These are phyloP conservation scores for Diprion similis DNA, from an alignment of 1,140 invertebrate species.

Conservation along the genomic window DNA sequence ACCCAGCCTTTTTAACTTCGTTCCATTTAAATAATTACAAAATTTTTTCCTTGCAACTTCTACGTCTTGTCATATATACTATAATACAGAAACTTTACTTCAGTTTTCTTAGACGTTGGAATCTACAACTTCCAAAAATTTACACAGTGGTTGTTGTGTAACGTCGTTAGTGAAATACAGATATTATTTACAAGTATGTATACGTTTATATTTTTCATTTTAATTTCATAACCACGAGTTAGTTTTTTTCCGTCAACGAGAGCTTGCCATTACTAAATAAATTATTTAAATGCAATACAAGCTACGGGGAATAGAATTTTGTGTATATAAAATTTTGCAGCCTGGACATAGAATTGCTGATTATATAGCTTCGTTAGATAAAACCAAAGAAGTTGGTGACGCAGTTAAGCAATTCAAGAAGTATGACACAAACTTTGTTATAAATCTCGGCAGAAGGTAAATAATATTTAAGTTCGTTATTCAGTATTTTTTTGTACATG, in stretches of 20 bases:
- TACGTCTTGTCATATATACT: constrained; percentile 57
- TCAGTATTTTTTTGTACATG: background rate
- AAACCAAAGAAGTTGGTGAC: too few species aligned
- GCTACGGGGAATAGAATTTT: background rate
- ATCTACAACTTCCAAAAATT: constrained; percentile 47
- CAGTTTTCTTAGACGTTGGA: constrained; percentile 41
- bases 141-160: constrained; percentile 46
- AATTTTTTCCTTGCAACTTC: constrained; percentile 54
- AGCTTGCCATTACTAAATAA: background rate
- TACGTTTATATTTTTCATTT: constrained; percentile 14
- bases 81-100: constrained; percentile 55
- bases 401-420: background rate
- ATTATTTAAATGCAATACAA: constrained; percentile 4
- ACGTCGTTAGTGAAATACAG: constrained; percentile 56
- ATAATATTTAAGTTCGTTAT: background rate
- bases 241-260: background rate
- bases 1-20: constrained; percentile 27
- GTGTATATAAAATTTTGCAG: background rate
- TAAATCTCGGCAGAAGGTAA: background rate
- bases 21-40: constrained; percentile 54
- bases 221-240: background rate
- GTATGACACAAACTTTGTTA: background rate
- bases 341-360: background rate
- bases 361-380: background rate
- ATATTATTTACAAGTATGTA: constrained; percentile 57